Conservation (phyloP, 2,888 invertebrate genomes). For the Dryobotodes eremita region DNA sequence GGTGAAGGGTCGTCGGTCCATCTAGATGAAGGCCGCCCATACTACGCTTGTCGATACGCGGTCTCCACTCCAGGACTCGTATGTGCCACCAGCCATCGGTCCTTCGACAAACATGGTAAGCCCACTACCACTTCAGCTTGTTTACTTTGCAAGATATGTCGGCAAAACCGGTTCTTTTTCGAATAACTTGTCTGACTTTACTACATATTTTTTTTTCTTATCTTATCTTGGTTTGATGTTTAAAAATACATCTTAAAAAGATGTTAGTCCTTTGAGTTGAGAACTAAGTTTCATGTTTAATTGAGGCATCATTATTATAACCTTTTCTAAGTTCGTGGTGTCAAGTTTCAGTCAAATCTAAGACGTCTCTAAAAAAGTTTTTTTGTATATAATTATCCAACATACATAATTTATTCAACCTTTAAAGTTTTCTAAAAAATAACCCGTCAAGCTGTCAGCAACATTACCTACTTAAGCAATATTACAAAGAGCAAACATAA, state of each 20-base stretch:
- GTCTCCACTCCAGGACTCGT: neutral
- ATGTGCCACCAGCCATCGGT: neutral
- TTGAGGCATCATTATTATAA: neutral
- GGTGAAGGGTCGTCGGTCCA: neutral
- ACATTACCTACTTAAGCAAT: neutral
- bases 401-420: neutral
- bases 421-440: slow-evolving; percentile 7
- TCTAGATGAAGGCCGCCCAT: neutral
- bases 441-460: neutral
- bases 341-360: neutral
- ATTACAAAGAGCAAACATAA: slow-evolving; percentile 23
- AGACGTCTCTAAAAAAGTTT: neutral
- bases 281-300: slow-evolving; percentile 2
- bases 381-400: neutral
- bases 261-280: neutral
- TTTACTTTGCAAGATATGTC: neutral
- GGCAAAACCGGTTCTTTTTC: no score
- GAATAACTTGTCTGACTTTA: no score
- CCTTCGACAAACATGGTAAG: neutral
- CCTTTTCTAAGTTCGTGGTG: neutral
- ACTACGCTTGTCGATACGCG: neutral
- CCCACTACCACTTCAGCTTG: neutral
- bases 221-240: no score
- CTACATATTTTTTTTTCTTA: no score
- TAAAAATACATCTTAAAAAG: neutral